Base-by-base conservation (phyloP, 2,797 vertebrate genomes). In the Sebastes trivittatus region DNA sequence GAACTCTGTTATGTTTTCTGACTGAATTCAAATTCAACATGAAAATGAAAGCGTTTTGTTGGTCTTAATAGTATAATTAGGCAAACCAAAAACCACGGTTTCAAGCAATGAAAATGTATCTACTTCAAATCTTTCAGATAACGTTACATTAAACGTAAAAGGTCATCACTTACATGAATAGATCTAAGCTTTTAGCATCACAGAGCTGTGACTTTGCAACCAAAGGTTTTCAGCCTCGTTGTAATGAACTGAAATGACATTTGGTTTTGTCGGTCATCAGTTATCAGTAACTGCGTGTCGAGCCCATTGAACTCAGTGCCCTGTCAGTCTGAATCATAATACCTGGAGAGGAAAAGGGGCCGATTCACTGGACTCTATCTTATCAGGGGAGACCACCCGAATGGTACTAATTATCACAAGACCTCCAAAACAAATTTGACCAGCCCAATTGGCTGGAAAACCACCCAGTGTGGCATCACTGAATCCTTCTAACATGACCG, bases 231-330 rank as follows among this genome's bases (percentile, higher is more conserved):
- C 23, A 49, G 29, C 29, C n/a, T 42, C 4, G 11, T 20, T 63
- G 42, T 58, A 27, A 61, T 69, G 34, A 71, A 58, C 27, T 46
- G 56, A 74, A n/a, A 30, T 46, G 30, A 79, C 58, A 74, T 78
- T 81, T 68, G 46, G 49, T 69, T 84, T 46, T 78, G 55, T 69
- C 18, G 49, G 9, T 54, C 49, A 54, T 54, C 64, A 65, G 52
- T 69, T 75, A 71, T 80, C 56, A 73, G 64, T 75, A 34, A 20
- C 62, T 68, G 62, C 8, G 10, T 61, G 30, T 72, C 2, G 7
- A 38, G 65, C 29, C 49, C 34, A 56, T 78, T 87, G 67, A 84
- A 82, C 72, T 65, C 65, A 78, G 30, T 54, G n/a, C 56, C 14
- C 63, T 65, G 78, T 85, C 82, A 75, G 66, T 73, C 72, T 77